Base-by-base conservation (phyloP, 2,888 invertebrate species). In the Hemaris fuciformis region DNA sequence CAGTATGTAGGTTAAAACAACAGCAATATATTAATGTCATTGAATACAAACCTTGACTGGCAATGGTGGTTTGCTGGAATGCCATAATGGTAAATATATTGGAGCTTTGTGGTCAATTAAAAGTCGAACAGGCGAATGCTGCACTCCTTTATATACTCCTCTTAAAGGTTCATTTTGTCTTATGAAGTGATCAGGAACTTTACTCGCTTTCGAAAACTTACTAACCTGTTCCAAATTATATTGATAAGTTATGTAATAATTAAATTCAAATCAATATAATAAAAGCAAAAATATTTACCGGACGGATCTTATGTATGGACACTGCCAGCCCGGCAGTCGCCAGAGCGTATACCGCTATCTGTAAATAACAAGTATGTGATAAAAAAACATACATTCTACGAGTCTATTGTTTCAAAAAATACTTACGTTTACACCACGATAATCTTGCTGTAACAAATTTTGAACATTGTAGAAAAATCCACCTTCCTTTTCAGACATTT, bases 341-440 rank as follows among this genome's bases (percentile, higher is more conserved):
- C 60, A 94, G 79, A 61, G 94, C 93, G 76, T 94, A 95, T 46
- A 94, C 93, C 58, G 93, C 88, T 77, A 94, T 89, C 94, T 94
- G 87, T 71, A 92, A 92, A 75, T 71, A 76, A 69, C 67, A 74
- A 67, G 67, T 67, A 60, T 62, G 62, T 64, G 62, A 65, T 73
- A 66, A 75, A 70, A 71, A 67, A 67, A 64, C 66, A 66, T 60
- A 61, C 53, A 62, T 62, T 59, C n/a, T 62, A 20, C 31, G 1
- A 62, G 23, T 34, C 58, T 38, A 58, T 61, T 69, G 66, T 61
- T 53, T 48, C 1, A 60, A 34, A 20, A 41, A 62, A 53, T 67
- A 85, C 90, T 68, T 81, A 92, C 92, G 68, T 92, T 92, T 31
- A 92, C 87, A 61, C 92, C 92, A 42, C 91, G 90, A 68, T 90